Base-by-base conservation (phyloP, 1,140 invertebrate genomes). In the Nebria ingens region DNA sequence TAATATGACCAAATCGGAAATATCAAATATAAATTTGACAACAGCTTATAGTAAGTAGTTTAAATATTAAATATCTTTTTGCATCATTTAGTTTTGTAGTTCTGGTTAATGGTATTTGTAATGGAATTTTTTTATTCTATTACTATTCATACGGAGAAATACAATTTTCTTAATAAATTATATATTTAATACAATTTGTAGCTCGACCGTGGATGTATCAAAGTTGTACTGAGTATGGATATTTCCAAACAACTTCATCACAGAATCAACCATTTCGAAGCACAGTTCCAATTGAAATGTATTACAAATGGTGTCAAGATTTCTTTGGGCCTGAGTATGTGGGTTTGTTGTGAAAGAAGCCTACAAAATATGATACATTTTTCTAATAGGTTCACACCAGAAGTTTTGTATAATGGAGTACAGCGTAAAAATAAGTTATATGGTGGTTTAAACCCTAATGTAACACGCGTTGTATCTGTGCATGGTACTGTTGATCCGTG, bases 141-240 rank as follows among this genome's bases (percentile, higher is more conserved):
- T 34, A 6, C 25, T 4, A 45, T 45, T 6, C 6, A 45, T 9
- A 45, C 40, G 4, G 15, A 45, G 17, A 11, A 45, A 45, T 45
- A 45, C 15, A 45, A 17, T 45, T 45, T 45, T 45, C n/a, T n/a
- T n/a, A n/a, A n/a, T n/a, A n/a, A n/a, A n/a, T n/a, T n/a, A n/a
- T n/a, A n/a, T n/a, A n/a, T n/a, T n/a, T n/a, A n/a, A n/a, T n/a
- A n/a, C n/a, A n/a, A n/a, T 11, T 45, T 45, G 4, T 64, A 79
- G 82, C 67, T 55, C 76, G 81, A 12, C 79, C 81, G 25, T 91
- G 87, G 87, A 77, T 74, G 21, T 89, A 86, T 62, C 87, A 91
- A 69, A 89, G 86, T 0, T 91, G 88, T 68, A 83, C 82, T 15
- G 87, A 91, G 68, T 91, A 84, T 63, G 87, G 86, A 20, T 91